Base-by-base conservation (phyloP, 2,113 vertebrate genomes). In the Trematomus loennbergii region DNA sequence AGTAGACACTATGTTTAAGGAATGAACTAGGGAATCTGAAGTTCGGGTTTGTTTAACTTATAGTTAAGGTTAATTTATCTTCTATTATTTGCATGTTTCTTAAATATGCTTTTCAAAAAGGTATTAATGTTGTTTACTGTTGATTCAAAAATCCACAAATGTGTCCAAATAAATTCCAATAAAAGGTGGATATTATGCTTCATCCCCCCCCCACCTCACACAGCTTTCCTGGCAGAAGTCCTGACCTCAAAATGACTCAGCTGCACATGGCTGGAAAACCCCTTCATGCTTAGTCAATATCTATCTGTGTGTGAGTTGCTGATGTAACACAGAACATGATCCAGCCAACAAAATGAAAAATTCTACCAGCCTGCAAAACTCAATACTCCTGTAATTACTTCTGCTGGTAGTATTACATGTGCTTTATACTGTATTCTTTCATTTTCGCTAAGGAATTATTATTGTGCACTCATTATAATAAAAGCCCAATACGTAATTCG, bases 251-350 rank as follows among this genome's bases (percentile, higher is more conserved):
- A 64, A 7, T 52, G 53, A 6, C 4, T 52, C 43, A 50, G 63
- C 54, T 13, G 54, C 64, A 43, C 57, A 11, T 2, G 25, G 40
- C 36, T 62, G 59, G 52, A 58, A 63, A 75, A 58, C n/a, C 20
- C 25, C 40, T 60, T 61, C n/a, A 5, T 9, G 16, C 18, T 11
- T 7, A 16, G 70, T 81, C 62, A 62, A 33, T 73, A 64, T 61
- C 54, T 55, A 25, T 72, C 54, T 58, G 2, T 20, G 36, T 17
- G 1, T 1, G 9, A 46, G 50, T 45, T 49, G n/a, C 11, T 43
- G 61, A 20, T 55, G 62, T 18, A 52, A 29, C 7, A 55, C 36
- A 67, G 29, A 57, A 52, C 40, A 50, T 12, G 16, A 72, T 9
- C 45, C 43, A 48, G 54, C 15, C 43, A 5, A 25, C 62, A 45